Conservation (phyloP, 2,113 vertebrate species). For the Carassius carassius region DNA sequence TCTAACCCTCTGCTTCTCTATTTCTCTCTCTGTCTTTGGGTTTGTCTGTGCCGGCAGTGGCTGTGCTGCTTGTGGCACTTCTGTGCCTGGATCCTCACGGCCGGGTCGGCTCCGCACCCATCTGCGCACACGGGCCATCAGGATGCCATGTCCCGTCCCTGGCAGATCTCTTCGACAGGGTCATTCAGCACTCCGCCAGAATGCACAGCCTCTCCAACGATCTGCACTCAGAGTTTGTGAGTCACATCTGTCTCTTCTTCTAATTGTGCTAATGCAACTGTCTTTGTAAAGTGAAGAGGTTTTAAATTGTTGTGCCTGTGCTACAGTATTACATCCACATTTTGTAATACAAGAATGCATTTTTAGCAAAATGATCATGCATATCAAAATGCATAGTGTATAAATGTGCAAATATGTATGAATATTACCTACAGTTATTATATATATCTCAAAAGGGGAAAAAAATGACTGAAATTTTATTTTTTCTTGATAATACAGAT, state of each 20-base stretch:
- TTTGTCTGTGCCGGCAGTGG: slow-evolving; percentile 49
- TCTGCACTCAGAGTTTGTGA: slow-evolving; percentile 76
- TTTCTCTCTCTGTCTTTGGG: slow-evolving; percentile 4
- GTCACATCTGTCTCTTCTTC: slow-evolving; percentile 38
- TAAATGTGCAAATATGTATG: background rate
- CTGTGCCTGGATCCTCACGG: slow-evolving; percentile 58
- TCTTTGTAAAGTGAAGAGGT: background rate
- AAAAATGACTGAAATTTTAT: background rate
- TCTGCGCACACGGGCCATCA: slow-evolving; percentile 60
- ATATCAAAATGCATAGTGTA: background rate
- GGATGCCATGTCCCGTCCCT: slow-evolving; percentile 71
- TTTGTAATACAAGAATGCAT: too few species aligned
- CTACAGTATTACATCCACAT: too few species aligned
- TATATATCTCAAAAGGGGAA: background rate
- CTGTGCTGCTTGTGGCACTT: slow-evolving; percentile 57
- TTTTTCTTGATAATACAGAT: background rate
- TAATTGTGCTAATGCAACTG: background rate
- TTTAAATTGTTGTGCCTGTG: too few species aligned
- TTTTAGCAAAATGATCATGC: background rate
- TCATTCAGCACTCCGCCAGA: slow-evolving; percentile 79
- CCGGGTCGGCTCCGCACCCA: slow-evolving; percentile 55
- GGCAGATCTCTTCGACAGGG: slow-evolving; percentile 77
- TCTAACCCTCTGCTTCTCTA: background rate
- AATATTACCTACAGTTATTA: background rate
- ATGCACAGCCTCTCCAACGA: slow-evolving; percentile 78